Evolutionary conservation across 1,140 invertebrate species (phyloP).

Genomic region (Adoxophyes honmai): DNA sequence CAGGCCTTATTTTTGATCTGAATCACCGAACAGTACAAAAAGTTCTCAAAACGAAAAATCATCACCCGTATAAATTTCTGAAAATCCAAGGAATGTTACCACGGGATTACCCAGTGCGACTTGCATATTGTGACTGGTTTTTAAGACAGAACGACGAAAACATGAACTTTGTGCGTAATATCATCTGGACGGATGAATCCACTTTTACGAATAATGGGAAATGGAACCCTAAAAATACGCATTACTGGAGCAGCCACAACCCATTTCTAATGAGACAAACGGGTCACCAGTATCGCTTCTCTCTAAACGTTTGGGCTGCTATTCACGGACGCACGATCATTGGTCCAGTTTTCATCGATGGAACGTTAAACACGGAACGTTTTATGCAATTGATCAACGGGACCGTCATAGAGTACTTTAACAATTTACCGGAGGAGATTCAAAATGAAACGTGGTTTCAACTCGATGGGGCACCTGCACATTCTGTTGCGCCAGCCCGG

Average conservation of each 20-base stretch:
- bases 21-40: neutral
- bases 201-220: neutral
- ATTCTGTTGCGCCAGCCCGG: constrained; percentile 19
- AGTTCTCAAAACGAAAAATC: neutral
- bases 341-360: constrained; percentile 2
- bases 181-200: neutral
- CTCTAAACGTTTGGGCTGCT: neutral
- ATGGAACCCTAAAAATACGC: neutral
- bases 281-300: neutral
- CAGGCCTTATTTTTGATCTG: neutral
- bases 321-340: neutral
- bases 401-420: neutral
- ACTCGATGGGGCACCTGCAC: neutral
- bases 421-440: neutral
- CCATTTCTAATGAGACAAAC: neutral
- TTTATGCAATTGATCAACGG: constrained; percentile 1
- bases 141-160: neutral
- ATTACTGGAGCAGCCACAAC: neutral
- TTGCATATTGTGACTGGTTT: neutral
- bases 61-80: neutral
- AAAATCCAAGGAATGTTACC: neutral
- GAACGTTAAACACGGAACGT: neutral
- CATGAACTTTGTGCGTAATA: neutral
- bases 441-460: neutral
- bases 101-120: neutral